phyloP scores from a whole-genome alignment of 2,113 vertebrate species.

The Nibea albiflora region DNA sequence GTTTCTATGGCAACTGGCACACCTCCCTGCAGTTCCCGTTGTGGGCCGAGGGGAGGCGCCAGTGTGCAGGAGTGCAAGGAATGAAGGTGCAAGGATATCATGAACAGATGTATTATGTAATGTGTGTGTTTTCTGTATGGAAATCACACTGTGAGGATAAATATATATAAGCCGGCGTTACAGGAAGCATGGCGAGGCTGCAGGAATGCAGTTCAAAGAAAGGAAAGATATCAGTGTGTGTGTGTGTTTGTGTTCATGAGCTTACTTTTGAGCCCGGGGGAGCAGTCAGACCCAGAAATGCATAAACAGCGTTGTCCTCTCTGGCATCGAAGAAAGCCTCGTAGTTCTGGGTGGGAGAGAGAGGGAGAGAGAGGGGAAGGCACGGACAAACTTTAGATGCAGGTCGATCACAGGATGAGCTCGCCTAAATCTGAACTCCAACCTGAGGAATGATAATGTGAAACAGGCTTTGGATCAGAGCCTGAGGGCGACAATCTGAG shows the following conservation, averaged over 20 bases:
- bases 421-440: background rate
- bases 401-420: constrained; percentile 10
- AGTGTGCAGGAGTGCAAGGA: constrained; percentile 39
- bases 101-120: constrained; percentile 69
- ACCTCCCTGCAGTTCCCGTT: constrained; percentile 66
- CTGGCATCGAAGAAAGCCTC: constrained; percentile 96
- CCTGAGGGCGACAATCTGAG: constrained; percentile 32
- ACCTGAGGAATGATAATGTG: constrained; percentile 39
- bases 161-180: constrained; percentile 32
- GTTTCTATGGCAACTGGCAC: constrained; percentile 74
- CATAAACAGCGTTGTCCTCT: constrained; percentile 96
- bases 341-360: constrained; percentile 87
- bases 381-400: background rate
- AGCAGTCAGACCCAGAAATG: constrained; percentile 94
- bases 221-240: constrained; percentile 4
- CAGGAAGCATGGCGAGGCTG: constrained; percentile 6
- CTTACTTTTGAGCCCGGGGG: constrained; percentile 96
- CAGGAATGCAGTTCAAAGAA: constrained; percentile 9
- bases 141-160: constrained; percentile 24
- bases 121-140: constrained; percentile 48
- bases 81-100: constrained; percentile 37
- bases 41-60: constrained; percentile 60
- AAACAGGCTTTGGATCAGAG: constrained; percentile 41
- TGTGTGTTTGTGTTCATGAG: constrained; percentile 26
- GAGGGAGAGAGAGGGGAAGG: background rate